Evolutionary conservation across 2,888 invertebrate genomes (phyloP), one percentile per base, ranked within the genome.

Genomic region (Uloborus plumipes): DNA sequence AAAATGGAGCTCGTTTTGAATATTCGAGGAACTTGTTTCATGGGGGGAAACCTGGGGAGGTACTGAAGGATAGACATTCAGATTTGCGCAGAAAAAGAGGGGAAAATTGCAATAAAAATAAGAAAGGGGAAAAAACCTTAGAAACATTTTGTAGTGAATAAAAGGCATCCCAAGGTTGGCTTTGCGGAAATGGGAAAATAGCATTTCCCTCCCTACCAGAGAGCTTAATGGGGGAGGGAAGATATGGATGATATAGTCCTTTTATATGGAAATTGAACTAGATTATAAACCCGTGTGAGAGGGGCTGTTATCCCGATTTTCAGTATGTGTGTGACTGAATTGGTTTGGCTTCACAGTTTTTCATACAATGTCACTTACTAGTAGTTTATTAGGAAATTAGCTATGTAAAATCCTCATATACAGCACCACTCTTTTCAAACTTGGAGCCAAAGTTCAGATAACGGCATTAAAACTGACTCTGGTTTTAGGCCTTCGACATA

Each of bases 221-320:
- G 73, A 51, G 50, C 65, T 64, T 74, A 74, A 74, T 74, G 65
- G 64, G 39, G 39, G 39, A 39, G 31, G 53, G 15, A 39, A 69
- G 51, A 51, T 55, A 50, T 39, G 26, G 67, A 26, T 31, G 79
- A 72, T 79, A 73, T 72, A 80, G 74, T 80, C 74, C 80, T 80
- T 80, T 80, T 80, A 74, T 74, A 80, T 80, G 80, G 73, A 80
- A 80, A 80, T 80, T 73, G 74, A 80, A 80, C 69, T 50, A 74
- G 69, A 70, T 80, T 64, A 80, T 74, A 51, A 73, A 70, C 69
- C 18, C 16, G 55, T 55, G 55, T 11, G 16, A 20, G 18, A 4
- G 18, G 11, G 18, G 4, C 1, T 15, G 2, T 3, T 18, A 11
- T 20, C 4, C 55, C 6, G n/a, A n/a, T 3, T 1, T n/a, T 55